phyloP scores from a whole-genome alignment of 2,113 vertebrate species.

The Machaerirhynchus nigripectus region DNA sequence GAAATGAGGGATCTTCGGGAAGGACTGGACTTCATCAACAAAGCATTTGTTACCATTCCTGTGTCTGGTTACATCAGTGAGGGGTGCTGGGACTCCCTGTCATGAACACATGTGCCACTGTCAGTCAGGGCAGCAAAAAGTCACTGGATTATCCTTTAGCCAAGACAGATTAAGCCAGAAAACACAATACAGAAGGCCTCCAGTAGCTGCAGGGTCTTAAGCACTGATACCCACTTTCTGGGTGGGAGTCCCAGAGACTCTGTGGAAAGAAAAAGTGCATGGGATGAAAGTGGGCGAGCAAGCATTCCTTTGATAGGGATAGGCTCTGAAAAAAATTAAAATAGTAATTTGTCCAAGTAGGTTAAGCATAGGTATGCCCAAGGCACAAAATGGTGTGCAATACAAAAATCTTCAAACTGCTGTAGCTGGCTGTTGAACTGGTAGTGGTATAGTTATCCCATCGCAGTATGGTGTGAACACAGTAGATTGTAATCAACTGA shows the following conservation, averaged over 20 bases:
- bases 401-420: background rate
- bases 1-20: background rate
- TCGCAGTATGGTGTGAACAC: background rate
- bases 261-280: background rate
- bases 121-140: background rate
- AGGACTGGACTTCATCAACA: background rate
- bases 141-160: background rate
- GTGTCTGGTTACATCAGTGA: background rate
- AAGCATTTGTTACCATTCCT: background rate
- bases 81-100: background rate
- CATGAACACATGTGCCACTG: background rate
- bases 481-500: background rate
- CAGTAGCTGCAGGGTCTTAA: background rate
- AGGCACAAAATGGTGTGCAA: background rate
- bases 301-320: background rate
- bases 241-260: background rate
- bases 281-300: background rate
- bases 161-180: background rate
- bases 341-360: background rate
- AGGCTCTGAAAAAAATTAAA: background rate
- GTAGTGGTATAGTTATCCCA: background rate
- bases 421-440: background rate
- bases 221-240: background rate
- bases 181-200: background rate
- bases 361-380: background rate